phyloP scores from a whole-genome alignment of 1,140 invertebrate species.

The Euschistus heros region DNA sequence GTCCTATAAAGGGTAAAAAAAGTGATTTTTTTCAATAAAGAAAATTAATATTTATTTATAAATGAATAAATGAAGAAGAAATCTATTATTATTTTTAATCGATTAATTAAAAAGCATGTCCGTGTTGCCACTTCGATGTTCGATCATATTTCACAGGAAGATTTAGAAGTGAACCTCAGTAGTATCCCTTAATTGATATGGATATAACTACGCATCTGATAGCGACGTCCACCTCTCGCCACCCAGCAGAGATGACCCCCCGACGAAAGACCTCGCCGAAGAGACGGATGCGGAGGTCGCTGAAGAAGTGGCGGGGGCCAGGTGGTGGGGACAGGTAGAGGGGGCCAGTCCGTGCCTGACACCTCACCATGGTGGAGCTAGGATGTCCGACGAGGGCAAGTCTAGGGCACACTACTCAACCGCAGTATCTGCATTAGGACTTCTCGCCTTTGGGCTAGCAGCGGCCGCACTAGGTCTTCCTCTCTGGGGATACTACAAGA shows the following conservation, averaged over 20 bases:
- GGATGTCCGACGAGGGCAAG: constrained; percentile 26
- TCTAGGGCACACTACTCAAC: constrained; percentile 37
- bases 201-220: no score
- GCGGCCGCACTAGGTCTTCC: constrained; percentile 62
- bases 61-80: no score
- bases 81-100: no score
- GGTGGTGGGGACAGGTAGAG: background rate
- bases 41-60: no score
- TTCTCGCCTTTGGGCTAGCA: constrained; percentile 63
- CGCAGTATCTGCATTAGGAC: constrained; percentile 59
- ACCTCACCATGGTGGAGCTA: constrained; percentile 9
- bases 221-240: background rate
- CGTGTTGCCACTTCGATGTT: no score
- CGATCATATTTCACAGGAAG: no score
- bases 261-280: background rate
- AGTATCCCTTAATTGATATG: no score
- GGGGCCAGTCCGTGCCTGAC: constrained; percentile 7
- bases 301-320: background rate
- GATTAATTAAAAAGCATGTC: no score
- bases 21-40: no score
- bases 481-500: constrained; percentile 68
- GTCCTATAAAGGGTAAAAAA: no score
- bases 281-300: no score
- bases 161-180: no score
- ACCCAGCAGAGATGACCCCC: background rate